These are phyloP conservation scores for Sylvicola cinctus DNA, from an alignment of 2,888 invertebrate genomes.

Conservation along the genomic window DNA sequence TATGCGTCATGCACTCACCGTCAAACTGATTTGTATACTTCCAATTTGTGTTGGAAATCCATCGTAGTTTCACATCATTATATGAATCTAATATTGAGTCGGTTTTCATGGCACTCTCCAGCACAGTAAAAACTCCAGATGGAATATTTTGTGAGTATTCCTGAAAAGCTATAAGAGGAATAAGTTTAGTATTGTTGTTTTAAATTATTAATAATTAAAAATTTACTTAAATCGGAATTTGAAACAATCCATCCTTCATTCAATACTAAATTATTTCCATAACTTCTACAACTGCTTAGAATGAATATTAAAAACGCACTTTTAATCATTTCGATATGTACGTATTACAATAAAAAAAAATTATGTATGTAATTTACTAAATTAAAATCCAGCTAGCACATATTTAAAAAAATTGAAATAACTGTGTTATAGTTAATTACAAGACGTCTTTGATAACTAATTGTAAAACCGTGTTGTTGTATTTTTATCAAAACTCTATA, in stretches of 20 bases:
- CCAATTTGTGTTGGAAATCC: conserved; percentile 70
- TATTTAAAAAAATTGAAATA: no score
- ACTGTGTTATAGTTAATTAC: no score
- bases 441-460: no score
- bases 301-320: no score
- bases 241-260: conserved; percentile 14
- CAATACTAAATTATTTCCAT: conserved; percentile 11
- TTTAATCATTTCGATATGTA: no score
- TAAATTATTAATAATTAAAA: not conserved
- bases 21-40: conserved; percentile 45
- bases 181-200: conserved; percentile 1
- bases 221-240: conserved; percentile 16
- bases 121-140: conserved; percentile 18
- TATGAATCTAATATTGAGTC: conserved; percentile 30
- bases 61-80: conserved; percentile 61
- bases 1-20: conserved; percentile 27
- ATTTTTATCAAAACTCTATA: no score
- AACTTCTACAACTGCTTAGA: no score
- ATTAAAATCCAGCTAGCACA: no score
- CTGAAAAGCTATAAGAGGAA: conserved; percentile 12
- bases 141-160: conserved; percentile 13
- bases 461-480: no score
- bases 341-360: no score
- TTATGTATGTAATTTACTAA: no score
- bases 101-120: conserved; percentile 8